A percentile compares a stretch with the other conserved stretches of the same genome.
These are phyloP conservation scores for Myodes glareolus DNA, from an alignment of 2,113 vertebrate genomes.

Conservation along the genomic window DNA sequence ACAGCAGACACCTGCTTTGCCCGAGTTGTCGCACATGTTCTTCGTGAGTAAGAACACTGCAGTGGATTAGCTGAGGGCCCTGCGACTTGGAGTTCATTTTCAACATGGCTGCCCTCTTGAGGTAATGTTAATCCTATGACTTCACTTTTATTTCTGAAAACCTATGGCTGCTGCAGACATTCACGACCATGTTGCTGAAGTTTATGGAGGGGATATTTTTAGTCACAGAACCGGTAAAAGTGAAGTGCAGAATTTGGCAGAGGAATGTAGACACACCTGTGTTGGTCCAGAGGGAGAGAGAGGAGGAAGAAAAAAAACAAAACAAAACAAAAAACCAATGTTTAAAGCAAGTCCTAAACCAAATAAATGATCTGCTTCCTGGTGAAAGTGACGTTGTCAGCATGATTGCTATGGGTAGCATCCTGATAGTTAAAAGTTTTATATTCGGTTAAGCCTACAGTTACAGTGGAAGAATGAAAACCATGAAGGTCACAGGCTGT, in stretches of 20 bases:
- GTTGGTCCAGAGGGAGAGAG: neutral
- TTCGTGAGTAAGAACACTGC: too few species aligned
- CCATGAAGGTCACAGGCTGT: neutral
- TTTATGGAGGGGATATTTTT: slow-evolving; percentile 58
- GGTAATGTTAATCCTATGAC: neutral
- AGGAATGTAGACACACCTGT: slow-evolving; percentile 1
- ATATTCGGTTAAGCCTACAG: neutral
- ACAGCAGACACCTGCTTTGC: neutral
- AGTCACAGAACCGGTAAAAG: slow-evolving; percentile 12
- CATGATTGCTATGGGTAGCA: neutral
- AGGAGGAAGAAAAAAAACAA: too few species aligned
- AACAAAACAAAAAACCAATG: neutral
- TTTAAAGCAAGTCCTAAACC: slow-evolving; percentile 25
- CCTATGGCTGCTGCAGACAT: neutral
- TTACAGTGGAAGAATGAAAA: neutral
- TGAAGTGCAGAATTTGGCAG: slow-evolving; percentile 41
- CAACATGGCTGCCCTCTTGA: neutral
- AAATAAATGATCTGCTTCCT: slow-evolving; percentile 3
- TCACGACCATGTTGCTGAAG: slow-evolving; percentile 2
- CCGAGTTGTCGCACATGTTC: neutral
- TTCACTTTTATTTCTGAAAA: slow-evolving; percentile 29
- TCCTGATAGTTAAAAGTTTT: neutral
- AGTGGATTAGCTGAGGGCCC: neutral
- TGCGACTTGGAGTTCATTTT: slow-evolving; percentile 40
- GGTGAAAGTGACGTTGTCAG: neutral